Conservation (phyloP, 2,113 vertebrate species). For the Archilochus colubris region DNA sequence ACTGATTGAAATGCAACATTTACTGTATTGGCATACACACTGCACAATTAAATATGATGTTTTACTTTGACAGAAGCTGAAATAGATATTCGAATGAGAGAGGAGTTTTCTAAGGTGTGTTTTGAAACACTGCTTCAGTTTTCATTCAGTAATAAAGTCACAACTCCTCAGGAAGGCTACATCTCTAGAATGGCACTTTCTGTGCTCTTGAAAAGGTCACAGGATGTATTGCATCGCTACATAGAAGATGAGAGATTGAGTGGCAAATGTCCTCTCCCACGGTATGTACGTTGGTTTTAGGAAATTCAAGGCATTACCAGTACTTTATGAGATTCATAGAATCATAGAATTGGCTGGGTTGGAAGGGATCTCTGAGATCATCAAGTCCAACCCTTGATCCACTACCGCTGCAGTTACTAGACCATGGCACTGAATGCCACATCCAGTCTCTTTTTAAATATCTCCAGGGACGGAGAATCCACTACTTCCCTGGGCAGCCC, state of each 20-base stretch:
- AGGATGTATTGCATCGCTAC: slow-evolving; percentile 92
- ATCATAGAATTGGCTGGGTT: no score
- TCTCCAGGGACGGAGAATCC: no score
- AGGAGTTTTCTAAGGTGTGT: slow-evolving; percentile 99
- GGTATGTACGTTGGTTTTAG: slow-evolving; percentile 70
- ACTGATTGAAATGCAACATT: not conserved
- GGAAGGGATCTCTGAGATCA: no score
- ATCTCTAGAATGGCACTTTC: slow-evolving; percentile 98
- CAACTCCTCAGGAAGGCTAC: slow-evolving; percentile 97
- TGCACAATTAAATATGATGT: slow-evolving; percentile 22
- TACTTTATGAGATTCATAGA: not conserved
- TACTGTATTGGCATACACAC: not conserved
- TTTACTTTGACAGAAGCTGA: slow-evolving; percentile 89
- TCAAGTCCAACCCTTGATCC: no score
- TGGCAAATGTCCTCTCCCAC: slow-evolving; percentile 96
- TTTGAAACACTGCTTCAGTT: slow-evolving; percentile 98
- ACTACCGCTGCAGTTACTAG: no score
- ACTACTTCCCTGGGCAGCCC: no score
- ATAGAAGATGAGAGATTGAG: slow-evolving; percentile 96
- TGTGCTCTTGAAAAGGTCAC: slow-evolving; percentile 93
- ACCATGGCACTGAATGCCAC: no score
- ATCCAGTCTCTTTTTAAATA: no score
- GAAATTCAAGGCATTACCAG: not conserved
- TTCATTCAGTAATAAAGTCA: slow-evolving; percentile 98
- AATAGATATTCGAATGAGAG: slow-evolving; percentile 95